These are phyloP conservation scores for Pelvicachromis taeniatus DNA, from an alignment of 2,113 vertebrate species.

Conservation along the genomic window DNA sequence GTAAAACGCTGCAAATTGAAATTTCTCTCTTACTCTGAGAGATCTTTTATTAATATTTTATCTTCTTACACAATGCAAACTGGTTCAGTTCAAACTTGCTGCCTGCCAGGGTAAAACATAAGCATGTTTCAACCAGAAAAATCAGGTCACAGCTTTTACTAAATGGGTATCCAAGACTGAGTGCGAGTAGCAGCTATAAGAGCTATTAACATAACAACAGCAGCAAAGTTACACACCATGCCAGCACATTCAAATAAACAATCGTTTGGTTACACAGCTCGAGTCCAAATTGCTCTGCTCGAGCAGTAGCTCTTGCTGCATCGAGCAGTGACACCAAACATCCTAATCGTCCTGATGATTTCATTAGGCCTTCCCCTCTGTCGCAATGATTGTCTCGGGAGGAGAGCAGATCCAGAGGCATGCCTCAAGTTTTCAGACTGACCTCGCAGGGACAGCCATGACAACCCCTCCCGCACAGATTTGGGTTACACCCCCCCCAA, in stretches of 20 bases:
- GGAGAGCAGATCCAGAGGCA: slow-evolving; percentile 8
- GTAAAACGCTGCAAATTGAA: slow-evolving; percentile 30
- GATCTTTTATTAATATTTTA: slow-evolving; percentile 47
- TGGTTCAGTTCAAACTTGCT: slow-evolving; percentile 18
- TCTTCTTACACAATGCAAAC: slow-evolving; percentile 33
- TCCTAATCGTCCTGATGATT: slow-evolving; percentile 50
- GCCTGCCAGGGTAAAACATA: slow-evolving; percentile 7
- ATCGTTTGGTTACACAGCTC: slow-evolving; percentile 11
- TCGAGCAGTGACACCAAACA: background rate
- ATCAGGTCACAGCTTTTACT: slow-evolving; percentile 14
- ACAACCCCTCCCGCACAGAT: background rate
- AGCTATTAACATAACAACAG: background rate
- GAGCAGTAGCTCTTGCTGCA: slow-evolving; percentile 41
- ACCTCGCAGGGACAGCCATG: background rate
- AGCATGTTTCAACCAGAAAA: slow-evolving; percentile 10
- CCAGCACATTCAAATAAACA: slow-evolving; percentile 11
- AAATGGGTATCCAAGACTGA: slow-evolving; percentile 1
- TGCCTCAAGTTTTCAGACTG: slow-evolving; percentile 5
- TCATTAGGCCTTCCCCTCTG: slow-evolving; percentile 24
- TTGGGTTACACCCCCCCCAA: slow-evolving; percentile 25
- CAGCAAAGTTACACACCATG: background rate
- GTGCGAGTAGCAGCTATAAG: background rate
- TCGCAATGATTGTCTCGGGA: slow-evolving; percentile 27
- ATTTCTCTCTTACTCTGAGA: slow-evolving; percentile 11
- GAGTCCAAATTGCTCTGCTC: slow-evolving; percentile 15